Evolutionary conservation across 1,140 invertebrate genomes (phyloP), one percentile per base, ranked within the genome.

Genomic region (Pseudomyrmex flavicornis): DNA sequence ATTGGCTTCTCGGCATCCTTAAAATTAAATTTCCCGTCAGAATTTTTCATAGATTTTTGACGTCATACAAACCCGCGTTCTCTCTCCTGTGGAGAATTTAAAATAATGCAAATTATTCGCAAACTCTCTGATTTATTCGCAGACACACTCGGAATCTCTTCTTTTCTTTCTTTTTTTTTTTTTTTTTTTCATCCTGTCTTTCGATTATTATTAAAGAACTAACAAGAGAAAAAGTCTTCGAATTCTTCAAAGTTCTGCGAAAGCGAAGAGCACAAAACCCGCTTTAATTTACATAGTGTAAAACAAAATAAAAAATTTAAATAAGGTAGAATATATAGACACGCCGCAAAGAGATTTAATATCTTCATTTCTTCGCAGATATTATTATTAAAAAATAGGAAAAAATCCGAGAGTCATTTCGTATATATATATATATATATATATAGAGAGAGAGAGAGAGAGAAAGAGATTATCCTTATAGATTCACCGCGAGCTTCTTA

Each of bases 401-500:
- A 52, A 52, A 52, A 52, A 52, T 52, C 50, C 50, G 13, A 52
- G 20, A 70, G 26, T 3, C 1, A 0, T 48, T 46, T 17, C 63
- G 22, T n/a, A 20, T 13, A 56, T 3, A 65, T 44, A 17, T n/a
- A 7, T 22, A 20, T 13, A 56, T n/a, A 7, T 22, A 20, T 13
- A 56, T 3, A 65, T 44, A 17, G 17, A 17, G 17, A 17, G 17
- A 17, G 17, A 46, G 48, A 17, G 20, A 26, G 48, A 17, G 20
- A 26, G n/a, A 80, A 48, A 52, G 12, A 52, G 13, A 52, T 52
- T 52, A 52, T 52, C 3, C 50, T 52, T 35, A 35, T 69, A 46
- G 15, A 69, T 59, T 79, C 69, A 79, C 20, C 62, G 26, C 75
- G 44, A 61, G 76, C 9, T 70, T 70, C 44, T 59, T n/a, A 26